phyloP scores from a whole-genome alignment of 2,797 vertebrate species.

The Odontamblyopus lacepedii region DNA sequence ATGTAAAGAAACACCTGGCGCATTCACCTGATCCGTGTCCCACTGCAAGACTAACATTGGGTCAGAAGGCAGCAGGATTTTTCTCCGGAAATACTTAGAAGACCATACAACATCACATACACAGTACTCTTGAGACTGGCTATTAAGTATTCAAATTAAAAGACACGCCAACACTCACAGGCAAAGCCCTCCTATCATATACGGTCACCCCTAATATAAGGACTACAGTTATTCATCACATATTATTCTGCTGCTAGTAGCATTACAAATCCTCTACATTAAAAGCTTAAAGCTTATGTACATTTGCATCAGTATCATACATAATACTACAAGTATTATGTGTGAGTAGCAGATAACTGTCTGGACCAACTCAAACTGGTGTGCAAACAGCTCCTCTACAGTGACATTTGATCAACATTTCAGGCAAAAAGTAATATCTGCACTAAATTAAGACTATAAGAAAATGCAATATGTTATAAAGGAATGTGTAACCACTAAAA shows the following conservation, averaged over 20 bases:
- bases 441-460: conserved; percentile 45
- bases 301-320: conserved; percentile 75
- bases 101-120: conserved; percentile 34
- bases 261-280: conserved; percentile 73
- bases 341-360: conserved; percentile 55
- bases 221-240: conserved; percentile 72
- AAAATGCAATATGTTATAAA: conserved; percentile 39
- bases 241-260: conserved; percentile 75
- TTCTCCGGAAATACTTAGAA: conserved; percentile 17
- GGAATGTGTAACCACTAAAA: conserved; percentile 71
- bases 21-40: conserved; percentile 21
- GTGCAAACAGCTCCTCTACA: conserved; percentile 65
- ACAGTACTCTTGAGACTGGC: conserved; percentile 41
- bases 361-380: conserved; percentile 43
- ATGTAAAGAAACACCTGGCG: conserved; percentile 23
- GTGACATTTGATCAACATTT: conserved; percentile 52
- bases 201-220: conserved; percentile 78
- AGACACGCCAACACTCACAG: conserved; percentile 65
- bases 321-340: conserved; percentile 72
- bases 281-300: conserved; percentile 79
- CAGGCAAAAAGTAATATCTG: conserved; percentile 41
- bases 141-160: conserved; percentile 49
- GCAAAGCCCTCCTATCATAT: conserved; percentile 76
- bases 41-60: conserved; percentile 3
- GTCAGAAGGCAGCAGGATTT: conserved; percentile 44